Percentiles rank a stretch among this genome's conserved stretches.
These are phyloP conservation scores for Antechinus stuartii DNA, from an alignment of 2,113 vertebrate genomes.

Conservation along the genomic window DNA sequence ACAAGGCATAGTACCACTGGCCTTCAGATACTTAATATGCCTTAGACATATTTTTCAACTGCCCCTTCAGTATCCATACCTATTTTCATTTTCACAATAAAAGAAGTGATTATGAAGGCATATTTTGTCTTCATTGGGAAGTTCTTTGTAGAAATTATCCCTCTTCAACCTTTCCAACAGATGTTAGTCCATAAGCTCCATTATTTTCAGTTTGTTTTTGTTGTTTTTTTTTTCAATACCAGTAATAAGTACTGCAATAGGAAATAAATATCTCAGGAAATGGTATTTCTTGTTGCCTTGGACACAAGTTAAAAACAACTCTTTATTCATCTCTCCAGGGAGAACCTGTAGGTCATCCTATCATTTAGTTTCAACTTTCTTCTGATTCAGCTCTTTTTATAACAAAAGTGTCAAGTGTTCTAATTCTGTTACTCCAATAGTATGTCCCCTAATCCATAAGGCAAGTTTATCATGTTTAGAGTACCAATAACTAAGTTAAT, in stretches of 20 bases:
- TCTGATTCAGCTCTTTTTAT: neutral
- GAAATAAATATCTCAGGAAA: neutral
- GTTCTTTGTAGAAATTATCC: neutral
- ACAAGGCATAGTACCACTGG: too few relatives aligned
- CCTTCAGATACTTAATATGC: neutral
- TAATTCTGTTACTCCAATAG: neutral
- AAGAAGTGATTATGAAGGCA: neutral
- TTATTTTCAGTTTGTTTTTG: neutral
- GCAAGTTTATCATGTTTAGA: neutral
- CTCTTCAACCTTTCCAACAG: neutral
- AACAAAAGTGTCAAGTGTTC: neutral
- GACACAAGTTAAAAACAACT: neutral
- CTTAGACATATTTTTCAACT: neutral
- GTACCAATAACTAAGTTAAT: neutral
- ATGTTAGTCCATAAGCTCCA: neutral
- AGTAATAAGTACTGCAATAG: neutral
- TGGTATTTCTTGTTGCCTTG: neutral
- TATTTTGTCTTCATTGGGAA: neutral
- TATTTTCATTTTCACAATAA: neutral
- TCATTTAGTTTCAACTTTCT: neutral
- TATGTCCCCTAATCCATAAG: neutral
- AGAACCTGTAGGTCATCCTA: neutral
- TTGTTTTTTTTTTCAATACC: neutral
- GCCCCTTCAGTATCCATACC: neutral
- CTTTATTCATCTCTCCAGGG: neutral